phyloP scores from a whole-genome alignment of 1,140 invertebrate genomes.

The Lepidurus packardi region DNA sequence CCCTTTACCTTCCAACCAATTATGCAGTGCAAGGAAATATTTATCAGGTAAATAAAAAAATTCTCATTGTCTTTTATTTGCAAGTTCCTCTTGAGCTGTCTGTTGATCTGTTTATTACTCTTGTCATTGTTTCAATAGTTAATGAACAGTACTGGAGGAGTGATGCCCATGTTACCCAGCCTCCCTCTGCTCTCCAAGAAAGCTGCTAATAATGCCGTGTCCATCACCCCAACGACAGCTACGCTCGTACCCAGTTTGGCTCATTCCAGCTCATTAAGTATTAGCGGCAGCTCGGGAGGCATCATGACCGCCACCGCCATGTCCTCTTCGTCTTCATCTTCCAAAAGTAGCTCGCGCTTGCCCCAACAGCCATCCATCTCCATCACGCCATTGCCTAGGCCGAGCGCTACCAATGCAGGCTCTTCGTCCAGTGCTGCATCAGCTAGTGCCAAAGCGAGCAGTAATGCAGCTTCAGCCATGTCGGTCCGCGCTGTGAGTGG shows the following conservation, averaged over 20 bases:
- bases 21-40: slow-evolving; percentile 17
- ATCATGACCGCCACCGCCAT: neutral
- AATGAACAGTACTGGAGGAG: slow-evolving; percentile 3
- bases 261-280: neutral
- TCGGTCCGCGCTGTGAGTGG: slow-evolving; percentile 38
- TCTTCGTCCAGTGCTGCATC: slow-evolving; percentile 20
- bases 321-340: neutral
- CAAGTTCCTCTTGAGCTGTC: neutral
- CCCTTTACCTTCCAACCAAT: neutral
- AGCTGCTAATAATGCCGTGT: neutral
- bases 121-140: neutral
- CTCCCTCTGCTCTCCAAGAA: slow-evolving; percentile 2
- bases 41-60: neutral
- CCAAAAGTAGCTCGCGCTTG: neutral
- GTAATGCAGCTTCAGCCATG: slow-evolving; percentile 27
- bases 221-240: neutral
- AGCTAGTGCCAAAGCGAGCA: neutral
- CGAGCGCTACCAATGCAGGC: slow-evolving; percentile 45
- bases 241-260: neutral
- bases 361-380: slow-evolving; percentile 76
- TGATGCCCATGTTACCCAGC: slow-evolving; percentile 2
- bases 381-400: slow-evolving; percentile 77
- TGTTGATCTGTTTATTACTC: neutral
- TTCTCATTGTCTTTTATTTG: too few species aligned
- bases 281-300: neutral